Evolutionary conservation across 2,797 vertebrate genomes (phyloP).

Genomic region (Ibycter americanus): DNA sequence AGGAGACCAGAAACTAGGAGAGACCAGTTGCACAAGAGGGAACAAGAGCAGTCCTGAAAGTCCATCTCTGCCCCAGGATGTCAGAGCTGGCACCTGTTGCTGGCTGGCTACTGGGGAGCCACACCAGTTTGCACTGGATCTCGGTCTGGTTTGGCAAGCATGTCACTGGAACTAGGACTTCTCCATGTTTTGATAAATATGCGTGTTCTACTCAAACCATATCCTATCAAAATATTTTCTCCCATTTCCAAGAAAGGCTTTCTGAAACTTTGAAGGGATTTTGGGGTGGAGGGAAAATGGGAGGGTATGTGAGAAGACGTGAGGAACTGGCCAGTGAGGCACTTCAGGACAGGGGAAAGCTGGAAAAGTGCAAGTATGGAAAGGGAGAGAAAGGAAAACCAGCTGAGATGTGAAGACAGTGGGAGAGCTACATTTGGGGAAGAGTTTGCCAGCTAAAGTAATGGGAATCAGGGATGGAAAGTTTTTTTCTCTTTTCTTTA

Average conservation of each 20-base stretch:
- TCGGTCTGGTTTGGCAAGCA: not conserved
- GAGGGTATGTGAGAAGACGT: not conserved
- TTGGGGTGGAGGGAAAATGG: not conserved
- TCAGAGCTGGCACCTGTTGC: not conserved
- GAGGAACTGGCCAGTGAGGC: not conserved
- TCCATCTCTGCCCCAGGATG: not conserved
- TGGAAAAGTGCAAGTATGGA: not conserved
- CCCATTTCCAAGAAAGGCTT: not conserved
- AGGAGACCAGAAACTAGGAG: not conserved
- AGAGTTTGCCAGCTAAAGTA: not conserved
- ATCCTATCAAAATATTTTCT: not conserved
- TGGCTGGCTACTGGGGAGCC: not conserved
- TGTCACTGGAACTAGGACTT: not conserved
- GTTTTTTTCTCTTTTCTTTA: not conserved
- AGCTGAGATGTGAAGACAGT: not conserved
- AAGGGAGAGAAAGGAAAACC: not conserved
- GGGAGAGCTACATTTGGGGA: not conserved
- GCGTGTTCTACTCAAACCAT: not conserved
- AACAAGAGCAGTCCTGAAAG: not conserved
- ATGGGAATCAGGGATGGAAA: not conserved
- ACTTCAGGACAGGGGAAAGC: not conserved
- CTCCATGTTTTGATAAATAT: not conserved
- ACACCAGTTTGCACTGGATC: not conserved
- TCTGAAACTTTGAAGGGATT: not conserved
- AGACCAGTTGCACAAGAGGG: not conserved